Evolutionary conservation across 1,140 invertebrate species (phyloP), one percentile per base, ranked within the genome.

Genomic region (Drosophila paulistorum): DNA sequence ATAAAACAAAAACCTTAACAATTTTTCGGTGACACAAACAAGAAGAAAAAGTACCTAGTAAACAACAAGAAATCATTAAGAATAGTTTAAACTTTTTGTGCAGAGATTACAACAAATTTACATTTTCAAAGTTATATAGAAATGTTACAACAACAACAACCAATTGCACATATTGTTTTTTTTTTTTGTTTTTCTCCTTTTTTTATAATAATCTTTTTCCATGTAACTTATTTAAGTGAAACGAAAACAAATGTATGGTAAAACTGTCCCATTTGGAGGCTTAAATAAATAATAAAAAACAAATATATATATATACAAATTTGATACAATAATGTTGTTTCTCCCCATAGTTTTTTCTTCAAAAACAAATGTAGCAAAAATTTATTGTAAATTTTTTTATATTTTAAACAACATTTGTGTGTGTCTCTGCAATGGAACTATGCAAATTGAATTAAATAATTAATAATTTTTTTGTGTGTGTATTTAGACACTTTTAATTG

Each of bases 351-450:
- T 68, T 62, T 62, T 37, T 26, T 72, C 54, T 30, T 23, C 45
- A 37, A 11, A 3, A 10, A 37, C 30, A 37, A 37, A 71, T 37
- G 65, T 86, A 86, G 82, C 62, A 51, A 70, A 82, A 86, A 82
- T 87, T 87, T 48, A 68, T 66, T 76, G 80, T 77, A 82, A 55
- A 82, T 72, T 64, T 72, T 64, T 51, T 41, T 63, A 71, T 74
- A 54, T 79, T 72, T 64, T 55, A 41, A 65, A 79, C 45, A 72
- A 54, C 42, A 66, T 79, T 87, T 39, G 11, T 39, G 11, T 39
- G 70, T 82, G 68, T 39, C 1, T 23, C 20, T 17, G 6, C 30
- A 30, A 30, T 7, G 30, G 30, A 69, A 81, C 78, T 71, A 69
- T 3, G 54, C 67, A 60, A 48, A 66, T 64, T 37, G 14, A 48